Evolutionary conservation across 2,888 invertebrate species (phyloP), one percentile per base, ranked within the genome.

Genomic region (Holacanthella duospinosa): DNA sequence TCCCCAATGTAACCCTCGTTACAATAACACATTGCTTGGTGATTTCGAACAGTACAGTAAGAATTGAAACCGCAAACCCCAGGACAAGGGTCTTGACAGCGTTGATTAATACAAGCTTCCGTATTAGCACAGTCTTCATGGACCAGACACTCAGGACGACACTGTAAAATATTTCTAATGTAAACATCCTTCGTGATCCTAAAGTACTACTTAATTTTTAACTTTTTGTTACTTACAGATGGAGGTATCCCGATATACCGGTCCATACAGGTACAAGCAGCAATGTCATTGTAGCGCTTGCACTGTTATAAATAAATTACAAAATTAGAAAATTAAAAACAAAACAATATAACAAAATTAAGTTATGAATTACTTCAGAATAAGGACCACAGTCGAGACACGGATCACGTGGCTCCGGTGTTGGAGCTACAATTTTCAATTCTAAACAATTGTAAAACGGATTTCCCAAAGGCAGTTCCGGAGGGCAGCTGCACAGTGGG

Each of bases 71-170:
- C 77, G 64, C 77, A 77, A n/a, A 72, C 69, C 55, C 70, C 71
- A 25, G 73, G 68, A 65, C 93, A 93, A 54, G 92, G 92, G 79
- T 93, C 89, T 12, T 86, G 84, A 75, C 93, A 93, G 77, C 86
- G 87, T 74, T 87, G 86, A 76, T 89, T 89, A 57, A 90, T 82
- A 73, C 93, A 93, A 28, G 91, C 90, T 70, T 85, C 84, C 64
- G 89, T 87, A 36, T 82, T 77, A 43, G 88, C 83, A 77, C 93
- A 93, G 78, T 92, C 92, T 2, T 87, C 87, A 74, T 87, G 91
- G n/a, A 89, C 88, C 3, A 89, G 82, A 76, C 92, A 92, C 75
- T 91, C 88, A 4, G 92, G 91, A 68, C 89, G 80, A 75, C 93
- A 92, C 48, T 48, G 48, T n/a, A 12, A 65, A 63, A 6, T 56